Conservation (phyloP, 2,113 vertebrate species). For the Poeciliopsis retropinna region DNA sequence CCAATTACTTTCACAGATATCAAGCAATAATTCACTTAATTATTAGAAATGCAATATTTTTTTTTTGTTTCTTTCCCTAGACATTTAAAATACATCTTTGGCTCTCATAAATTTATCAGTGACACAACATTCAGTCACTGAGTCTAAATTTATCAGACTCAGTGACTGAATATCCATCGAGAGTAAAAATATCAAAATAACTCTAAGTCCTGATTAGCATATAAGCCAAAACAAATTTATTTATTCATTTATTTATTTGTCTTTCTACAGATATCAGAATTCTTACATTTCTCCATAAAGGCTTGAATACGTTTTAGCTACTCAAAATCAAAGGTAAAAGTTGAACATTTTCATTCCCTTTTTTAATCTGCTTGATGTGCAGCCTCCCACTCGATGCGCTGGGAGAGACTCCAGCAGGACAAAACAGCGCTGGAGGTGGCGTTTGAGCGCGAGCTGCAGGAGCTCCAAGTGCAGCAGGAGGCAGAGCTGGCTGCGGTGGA, state of each 20-base stretch:
- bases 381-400: slow-evolving; percentile 83
- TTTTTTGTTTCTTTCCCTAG: background rate
- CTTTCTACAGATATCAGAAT: too few species aligned
- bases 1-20: background rate
- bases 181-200: too few species aligned
- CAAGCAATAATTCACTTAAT: background rate
- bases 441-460: slow-evolving; percentile 85
- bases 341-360: background rate
- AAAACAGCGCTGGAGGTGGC: slow-evolving; percentile 87
- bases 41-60: background rate
- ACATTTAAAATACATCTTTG: background rate
- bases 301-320: background rate
- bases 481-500: slow-evolving; percentile 85
- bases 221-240: background rate
- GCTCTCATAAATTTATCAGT: background rate
- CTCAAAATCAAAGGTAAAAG: background rate
- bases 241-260: background rate
- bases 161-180: background rate
- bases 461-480: slow-evolving; percentile 86
- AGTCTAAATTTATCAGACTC: background rate
- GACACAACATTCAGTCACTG: too few species aligned
- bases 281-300: background rate
- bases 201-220: background rate
- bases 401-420: slow-evolving; percentile 87
- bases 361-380: background rate